Conservation (phyloP, 2,113 vertebrate genomes). For the Sisor rabdophorus region DNA sequence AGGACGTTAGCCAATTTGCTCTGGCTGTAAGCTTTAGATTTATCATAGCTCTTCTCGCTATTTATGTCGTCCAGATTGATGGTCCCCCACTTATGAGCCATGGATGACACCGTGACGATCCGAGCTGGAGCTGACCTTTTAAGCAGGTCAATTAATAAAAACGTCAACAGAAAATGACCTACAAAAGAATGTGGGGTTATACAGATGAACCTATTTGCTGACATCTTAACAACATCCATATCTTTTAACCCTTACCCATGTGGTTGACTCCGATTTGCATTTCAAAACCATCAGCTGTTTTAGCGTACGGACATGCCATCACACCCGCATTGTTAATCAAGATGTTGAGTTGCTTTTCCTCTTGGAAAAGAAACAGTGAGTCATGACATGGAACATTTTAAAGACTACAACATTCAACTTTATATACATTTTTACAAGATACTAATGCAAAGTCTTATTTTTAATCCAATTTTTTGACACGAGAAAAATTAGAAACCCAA, state of each 20-base stretch:
- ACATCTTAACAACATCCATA: not conserved
- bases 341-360: constrained; percentile 68
- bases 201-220: not conserved
- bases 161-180: constrained; percentile 76
- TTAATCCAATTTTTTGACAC: not conserved
- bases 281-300: constrained; percentile 75
- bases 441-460: not conserved
- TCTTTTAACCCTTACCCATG: constrained; percentile 61
- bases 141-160: constrained; percentile 70
- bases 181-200: not conserved
- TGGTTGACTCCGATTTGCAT: constrained; percentile 78
- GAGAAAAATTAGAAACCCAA: not conserved
- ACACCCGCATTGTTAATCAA: constrained; percentile 78
- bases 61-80: constrained; percentile 76
- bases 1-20: constrained; percentile 78
- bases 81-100: constrained; percentile 67
- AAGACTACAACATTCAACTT: not conserved
- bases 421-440: not conserved
- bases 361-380: constrained; percentile 49
- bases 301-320: constrained; percentile 73
- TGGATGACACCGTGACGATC: constrained; percentile 70
- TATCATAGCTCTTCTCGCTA: constrained; percentile 71
- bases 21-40: constrained; percentile 67
- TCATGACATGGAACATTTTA: not conserved
- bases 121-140: constrained; percentile 68